phyloP scores from a whole-genome alignment of 35 echinoderm and acorn worm species.

The Antedon bifida region DNA sequence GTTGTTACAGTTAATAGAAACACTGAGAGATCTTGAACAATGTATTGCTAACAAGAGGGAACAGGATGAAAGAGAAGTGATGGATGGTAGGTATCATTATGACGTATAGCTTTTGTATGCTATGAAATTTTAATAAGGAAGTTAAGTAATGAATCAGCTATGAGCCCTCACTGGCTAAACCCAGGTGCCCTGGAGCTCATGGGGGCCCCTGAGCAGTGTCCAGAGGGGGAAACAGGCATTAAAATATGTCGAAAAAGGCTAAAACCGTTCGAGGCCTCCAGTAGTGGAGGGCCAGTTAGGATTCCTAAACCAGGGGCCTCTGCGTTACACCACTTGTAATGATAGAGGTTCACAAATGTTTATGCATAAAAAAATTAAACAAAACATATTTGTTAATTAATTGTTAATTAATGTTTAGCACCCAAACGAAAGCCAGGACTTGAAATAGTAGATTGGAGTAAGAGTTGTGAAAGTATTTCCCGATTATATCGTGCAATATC shows the following conservation, averaged over 20 bases:
- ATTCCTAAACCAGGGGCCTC: too few relatives aligned
- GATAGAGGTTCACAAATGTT: neutral
- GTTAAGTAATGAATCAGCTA: too few relatives aligned
- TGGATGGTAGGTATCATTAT: slow-evolving; percentile 11
- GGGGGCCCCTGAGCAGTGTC: too few relatives aligned
- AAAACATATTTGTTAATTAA: neutral
- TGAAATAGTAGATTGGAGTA: neutral
- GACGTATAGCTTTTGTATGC: neutral
- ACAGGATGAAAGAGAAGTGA: slow-evolving; percentile 17
- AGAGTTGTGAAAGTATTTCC: neutral
- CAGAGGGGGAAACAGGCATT: too few relatives aligned
- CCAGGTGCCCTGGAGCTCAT: too few relatives aligned
- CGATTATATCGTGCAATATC: neutral
- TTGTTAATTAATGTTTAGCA: neutral
- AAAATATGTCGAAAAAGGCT: too few relatives aligned
- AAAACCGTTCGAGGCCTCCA: too few relatives aligned
- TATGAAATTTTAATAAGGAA: too few relatives aligned
- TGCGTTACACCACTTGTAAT: too few relatives aligned
- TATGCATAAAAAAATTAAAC: neutral
- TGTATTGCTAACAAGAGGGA: slow-evolving; percentile 6
- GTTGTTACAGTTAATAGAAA: slow-evolving; percentile 10
- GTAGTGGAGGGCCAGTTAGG: too few relatives aligned
- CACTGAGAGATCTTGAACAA: slow-evolving; percentile 21
- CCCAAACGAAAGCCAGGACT: neutral
- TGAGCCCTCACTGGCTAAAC: too few relatives aligned